Percentiles rank a stretch among this genome's conserved stretches.
Evolutionary conservation across 1,140 invertebrate genomes (phyloP).

Genomic region (Trinorchestia longiramus): DNA sequence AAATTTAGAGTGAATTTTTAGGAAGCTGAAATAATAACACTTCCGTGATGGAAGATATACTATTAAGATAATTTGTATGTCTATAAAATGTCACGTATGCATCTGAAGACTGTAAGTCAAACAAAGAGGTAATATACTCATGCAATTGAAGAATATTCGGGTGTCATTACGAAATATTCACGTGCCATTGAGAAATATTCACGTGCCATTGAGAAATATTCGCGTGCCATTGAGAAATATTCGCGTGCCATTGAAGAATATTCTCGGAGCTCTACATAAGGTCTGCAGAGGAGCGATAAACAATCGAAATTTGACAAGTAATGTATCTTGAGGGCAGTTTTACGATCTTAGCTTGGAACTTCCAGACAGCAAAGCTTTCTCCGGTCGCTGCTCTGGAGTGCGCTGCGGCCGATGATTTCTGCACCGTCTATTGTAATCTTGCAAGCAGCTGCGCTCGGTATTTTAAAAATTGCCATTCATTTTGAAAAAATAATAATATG

Average conservation of each 20-base stretch:
- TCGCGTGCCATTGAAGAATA: neutral
- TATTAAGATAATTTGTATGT: too few species aligned
- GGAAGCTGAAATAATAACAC: too few species aligned
- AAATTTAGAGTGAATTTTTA: too few species aligned
- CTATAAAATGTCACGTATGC: neutral
- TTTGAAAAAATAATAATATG: too few species aligned
- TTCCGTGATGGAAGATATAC: too few species aligned
- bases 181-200: neutral
- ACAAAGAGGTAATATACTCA: too few species aligned
- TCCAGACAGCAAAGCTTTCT: neutral
- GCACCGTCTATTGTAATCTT: too few species aligned
- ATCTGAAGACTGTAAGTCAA: neutral
- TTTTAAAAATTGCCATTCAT: too few species aligned
- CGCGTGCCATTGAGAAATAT: neutral
- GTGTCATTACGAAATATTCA: neutral
- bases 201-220: neutral
- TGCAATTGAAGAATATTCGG: neutral
- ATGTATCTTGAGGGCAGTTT: neutral
- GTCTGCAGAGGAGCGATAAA: neutral
- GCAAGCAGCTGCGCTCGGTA: too few species aligned
- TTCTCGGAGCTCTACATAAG: neutral
- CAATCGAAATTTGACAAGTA: neutral
- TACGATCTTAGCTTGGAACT: neutral
- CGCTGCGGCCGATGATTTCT: too few species aligned
- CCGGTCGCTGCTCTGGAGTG: neutral